A percentile compares a stretch with the other conserved stretches of the same genome.
These are phyloP conservation scores for Clistopyga incitator DNA, from an alignment of 2,888 invertebrate species.

Conservation along the genomic window DNA sequence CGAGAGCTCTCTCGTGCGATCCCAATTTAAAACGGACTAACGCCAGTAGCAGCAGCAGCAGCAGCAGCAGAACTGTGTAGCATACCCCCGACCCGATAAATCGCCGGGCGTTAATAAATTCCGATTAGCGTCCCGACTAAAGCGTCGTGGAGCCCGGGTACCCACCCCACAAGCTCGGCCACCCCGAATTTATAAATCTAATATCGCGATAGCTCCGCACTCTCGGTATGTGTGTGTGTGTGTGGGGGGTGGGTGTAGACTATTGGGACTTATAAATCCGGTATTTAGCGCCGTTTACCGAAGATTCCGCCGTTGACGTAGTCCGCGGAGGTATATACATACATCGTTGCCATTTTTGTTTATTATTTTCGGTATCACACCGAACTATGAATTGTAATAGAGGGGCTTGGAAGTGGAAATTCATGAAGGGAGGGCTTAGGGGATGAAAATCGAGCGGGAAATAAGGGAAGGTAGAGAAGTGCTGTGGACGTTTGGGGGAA, in stretches of 20 bases:
- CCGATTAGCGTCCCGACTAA: conserved; percentile 70
- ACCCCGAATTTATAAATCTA: conserved; percentile 72
- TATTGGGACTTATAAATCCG: conserved; percentile 72
- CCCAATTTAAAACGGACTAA: conserved; percentile 57
- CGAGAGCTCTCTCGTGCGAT: conserved; percentile 52
- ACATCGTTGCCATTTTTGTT: neutral
- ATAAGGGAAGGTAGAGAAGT: too few relatives aligned
- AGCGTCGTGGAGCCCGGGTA: conserved; percentile 22
- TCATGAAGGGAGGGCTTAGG: too few relatives aligned
- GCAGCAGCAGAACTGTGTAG: conserved; percentile 11
- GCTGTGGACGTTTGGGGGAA: too few relatives aligned
- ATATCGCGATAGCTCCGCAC: conserved; percentile 50
- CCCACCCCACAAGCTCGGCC: conserved; percentile 41
- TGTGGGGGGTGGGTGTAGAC: too few relatives aligned
- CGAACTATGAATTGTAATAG: too few relatives aligned
- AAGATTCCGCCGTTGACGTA: neutral
- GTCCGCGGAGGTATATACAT: neutral
- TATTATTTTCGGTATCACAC: neutral
- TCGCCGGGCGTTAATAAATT: conserved; percentile 72
- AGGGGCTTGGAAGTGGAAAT: too few relatives aligned
- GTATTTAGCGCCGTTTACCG: conserved; percentile 64
- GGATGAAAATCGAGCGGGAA: too few relatives aligned
- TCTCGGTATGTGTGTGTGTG: neutral
- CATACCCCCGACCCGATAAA: conserved; percentile 52
- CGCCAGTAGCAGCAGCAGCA: conserved; percentile 11